Conservation (phyloP, 2,888 invertebrate genomes). For the Melieria crassipennis region DNA sequence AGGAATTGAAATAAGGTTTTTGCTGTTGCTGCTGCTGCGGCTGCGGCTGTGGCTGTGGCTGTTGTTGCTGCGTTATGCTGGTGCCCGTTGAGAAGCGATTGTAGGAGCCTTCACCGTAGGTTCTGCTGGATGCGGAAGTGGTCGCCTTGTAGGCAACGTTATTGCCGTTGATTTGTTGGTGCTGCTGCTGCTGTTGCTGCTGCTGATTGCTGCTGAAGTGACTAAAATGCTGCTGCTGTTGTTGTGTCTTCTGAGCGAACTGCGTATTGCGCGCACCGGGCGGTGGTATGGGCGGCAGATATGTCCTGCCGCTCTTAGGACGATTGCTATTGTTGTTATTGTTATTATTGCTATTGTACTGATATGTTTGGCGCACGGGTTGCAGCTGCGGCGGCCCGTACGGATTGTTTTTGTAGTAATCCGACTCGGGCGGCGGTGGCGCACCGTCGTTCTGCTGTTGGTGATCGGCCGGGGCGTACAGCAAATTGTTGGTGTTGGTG, state of each 20-base stretch:
- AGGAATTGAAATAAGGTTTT: constrained; percentile 56
- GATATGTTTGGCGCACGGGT: constrained; percentile 45
- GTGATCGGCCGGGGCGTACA: constrained; percentile 65
- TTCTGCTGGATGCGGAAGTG: constrained; percentile 47
- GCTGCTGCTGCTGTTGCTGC: constrained; percentile 43
- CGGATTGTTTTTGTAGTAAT: constrained; percentile 65
- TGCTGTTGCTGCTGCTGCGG: constrained; percentile 40
- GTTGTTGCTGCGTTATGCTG: constrained; percentile 32
- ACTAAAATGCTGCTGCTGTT: constrained; percentile 40
- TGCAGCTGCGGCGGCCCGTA: constrained; percentile 60
- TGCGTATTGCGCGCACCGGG: constrained; percentile 49
- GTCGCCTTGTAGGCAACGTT: constrained; percentile 53
- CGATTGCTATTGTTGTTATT: constrained; percentile 52
- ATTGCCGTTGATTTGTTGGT: constrained; percentile 47
- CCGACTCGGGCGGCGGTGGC: constrained; percentile 45
- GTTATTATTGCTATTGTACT: constrained; percentile 51
- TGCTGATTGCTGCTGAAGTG: constrained; percentile 31
- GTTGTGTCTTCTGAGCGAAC: constrained; percentile 44
- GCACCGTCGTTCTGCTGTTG: constrained; percentile 55
- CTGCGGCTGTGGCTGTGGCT: constrained; percentile 43
- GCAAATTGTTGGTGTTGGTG: constrained; percentile 64
- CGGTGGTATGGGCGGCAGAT: constrained; percentile 60
- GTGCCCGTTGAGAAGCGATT: constrained; percentile 47
- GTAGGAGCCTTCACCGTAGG: constrained; percentile 62
- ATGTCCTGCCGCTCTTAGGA: constrained; percentile 59